A percentile compares a stretch with the other conserved stretches of the same genome.
Conservation (phyloP, 2,113 vertebrate genomes). For the Ascaphus truei region DNA sequence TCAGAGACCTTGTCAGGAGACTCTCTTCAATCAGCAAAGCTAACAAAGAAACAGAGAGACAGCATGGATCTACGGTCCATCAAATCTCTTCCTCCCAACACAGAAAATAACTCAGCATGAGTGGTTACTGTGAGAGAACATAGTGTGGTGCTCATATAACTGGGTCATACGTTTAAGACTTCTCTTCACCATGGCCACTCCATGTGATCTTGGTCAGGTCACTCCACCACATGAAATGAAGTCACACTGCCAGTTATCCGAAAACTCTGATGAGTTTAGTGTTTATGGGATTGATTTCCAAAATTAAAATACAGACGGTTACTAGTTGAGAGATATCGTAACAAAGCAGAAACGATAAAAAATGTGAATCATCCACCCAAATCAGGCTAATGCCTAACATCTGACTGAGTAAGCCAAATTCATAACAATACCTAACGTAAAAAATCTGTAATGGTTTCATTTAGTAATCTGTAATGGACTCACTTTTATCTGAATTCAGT, state of each 20-base stretch:
- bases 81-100: neutral
- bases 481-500: neutral
- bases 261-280: too few species aligned
- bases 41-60: neutral
- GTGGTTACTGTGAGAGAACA: too few species aligned
- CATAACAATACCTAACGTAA: neutral
- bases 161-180: neutral
- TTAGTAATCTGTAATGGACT: neutral
- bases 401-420: neutral
- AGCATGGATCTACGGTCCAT: neutral
- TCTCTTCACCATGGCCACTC: neutral
- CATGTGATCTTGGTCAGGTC: neutral
- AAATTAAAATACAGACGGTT: too few species aligned
- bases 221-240: neutral
- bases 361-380: too few species aligned
- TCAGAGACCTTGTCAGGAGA: slow-evolving; percentile 4
- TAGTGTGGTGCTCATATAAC: neutral
- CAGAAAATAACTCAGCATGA: too few species aligned
- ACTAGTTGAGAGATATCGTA: too few species aligned
- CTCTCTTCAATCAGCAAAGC: neutral
- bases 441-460: neutral
- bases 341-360: too few species aligned
- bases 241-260: too few species aligned
- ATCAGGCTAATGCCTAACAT: too few species aligned
- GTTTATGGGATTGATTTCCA: too few species aligned